These are phyloP conservation scores for Alcedo atthis DNA, from an alignment of 2,797 vertebrate species.

Conservation along the genomic window DNA sequence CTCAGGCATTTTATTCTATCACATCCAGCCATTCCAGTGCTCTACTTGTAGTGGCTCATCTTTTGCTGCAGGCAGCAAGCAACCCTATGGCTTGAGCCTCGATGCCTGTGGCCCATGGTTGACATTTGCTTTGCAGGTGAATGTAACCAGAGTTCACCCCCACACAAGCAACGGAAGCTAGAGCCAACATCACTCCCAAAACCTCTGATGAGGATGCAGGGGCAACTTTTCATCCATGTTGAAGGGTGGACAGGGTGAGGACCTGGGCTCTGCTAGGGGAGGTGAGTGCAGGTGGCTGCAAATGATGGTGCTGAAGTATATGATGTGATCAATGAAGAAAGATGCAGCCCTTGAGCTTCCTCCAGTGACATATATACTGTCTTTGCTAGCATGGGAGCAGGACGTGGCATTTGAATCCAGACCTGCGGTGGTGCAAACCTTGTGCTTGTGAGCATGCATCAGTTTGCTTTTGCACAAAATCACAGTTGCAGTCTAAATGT, in stretches of 20 bases:
- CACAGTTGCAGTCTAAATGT: not conserved
- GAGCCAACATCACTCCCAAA: rapidly evolving
- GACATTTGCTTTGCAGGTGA: not conserved
- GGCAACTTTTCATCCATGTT: rapidly evolving
- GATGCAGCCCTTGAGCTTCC: not conserved
- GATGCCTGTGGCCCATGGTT: rapidly evolving
- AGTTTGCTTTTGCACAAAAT: not conserved
- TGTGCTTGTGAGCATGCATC: not conserved
- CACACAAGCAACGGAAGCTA: rapidly evolving
- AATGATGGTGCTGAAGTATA: not conserved
- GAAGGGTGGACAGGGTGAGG: not conserved
- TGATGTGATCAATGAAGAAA: not conserved
- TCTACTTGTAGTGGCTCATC: not conserved
- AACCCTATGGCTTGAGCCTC: not conserved
- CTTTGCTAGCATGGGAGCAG: rapidly evolving
- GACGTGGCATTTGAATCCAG: not conserved
- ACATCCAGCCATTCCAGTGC: not conserved
- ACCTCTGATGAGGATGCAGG: not conserved
- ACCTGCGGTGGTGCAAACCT: not conserved
- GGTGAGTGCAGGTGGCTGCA: rapidly evolving
- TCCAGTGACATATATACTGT: rapidly evolving
- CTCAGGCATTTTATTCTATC: not conserved
- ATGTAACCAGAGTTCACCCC: not conserved
- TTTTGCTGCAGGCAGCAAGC: not conserved
- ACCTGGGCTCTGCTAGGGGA: not conserved